Conservation (phyloP, 2,113 vertebrate genomes). For the Pygoscelis adeliae region DNA sequence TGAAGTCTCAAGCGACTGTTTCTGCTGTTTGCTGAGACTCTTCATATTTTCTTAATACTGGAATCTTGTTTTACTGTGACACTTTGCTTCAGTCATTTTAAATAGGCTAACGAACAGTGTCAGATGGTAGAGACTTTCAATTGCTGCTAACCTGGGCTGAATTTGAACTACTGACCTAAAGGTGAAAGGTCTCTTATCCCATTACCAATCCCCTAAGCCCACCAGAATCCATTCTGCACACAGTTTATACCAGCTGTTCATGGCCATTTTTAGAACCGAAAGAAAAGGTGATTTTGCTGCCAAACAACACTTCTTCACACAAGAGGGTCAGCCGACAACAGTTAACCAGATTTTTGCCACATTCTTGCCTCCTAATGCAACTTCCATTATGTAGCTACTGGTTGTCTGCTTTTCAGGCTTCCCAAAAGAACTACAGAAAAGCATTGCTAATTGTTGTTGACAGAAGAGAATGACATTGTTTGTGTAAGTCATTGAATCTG, state of each 20-base stretch:
- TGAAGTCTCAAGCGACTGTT: not conserved
- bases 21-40: not conserved
- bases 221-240: constrained; percentile 61
- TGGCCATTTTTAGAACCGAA: constrained; percentile 35
- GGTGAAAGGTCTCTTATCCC: constrained; percentile 72
- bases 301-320: constrained; percentile 57
- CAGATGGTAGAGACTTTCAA: constrained; percentile 63
- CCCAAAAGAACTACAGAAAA: constrained; percentile 56
- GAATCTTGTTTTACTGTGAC: constrained; percentile 43
- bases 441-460: constrained; percentile 72
- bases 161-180: constrained; percentile 64
- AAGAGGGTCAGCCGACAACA: constrained; percentile 66
- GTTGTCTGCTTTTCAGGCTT: constrained; percentile 60
- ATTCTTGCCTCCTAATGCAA: constrained; percentile 70
- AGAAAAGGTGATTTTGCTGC: constrained; percentile 67
- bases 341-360: constrained; percentile 72
- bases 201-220: constrained; percentile 59
- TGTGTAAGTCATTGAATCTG: constrained; percentile 68
- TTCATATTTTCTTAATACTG: constrained; percentile 33
- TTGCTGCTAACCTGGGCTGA: constrained; percentile 65
- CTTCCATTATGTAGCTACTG: constrained; percentile 62
- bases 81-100: constrained; percentile 43
- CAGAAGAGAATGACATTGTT: constrained; percentile 66
- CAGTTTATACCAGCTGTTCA: constrained; percentile 65
- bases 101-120: constrained; percentile 51